Evolutionary conservation across 2,888 invertebrate species (phyloP), one percentile per base, ranked within the genome.

Genomic region (Dryadula phaetusa): DNA sequence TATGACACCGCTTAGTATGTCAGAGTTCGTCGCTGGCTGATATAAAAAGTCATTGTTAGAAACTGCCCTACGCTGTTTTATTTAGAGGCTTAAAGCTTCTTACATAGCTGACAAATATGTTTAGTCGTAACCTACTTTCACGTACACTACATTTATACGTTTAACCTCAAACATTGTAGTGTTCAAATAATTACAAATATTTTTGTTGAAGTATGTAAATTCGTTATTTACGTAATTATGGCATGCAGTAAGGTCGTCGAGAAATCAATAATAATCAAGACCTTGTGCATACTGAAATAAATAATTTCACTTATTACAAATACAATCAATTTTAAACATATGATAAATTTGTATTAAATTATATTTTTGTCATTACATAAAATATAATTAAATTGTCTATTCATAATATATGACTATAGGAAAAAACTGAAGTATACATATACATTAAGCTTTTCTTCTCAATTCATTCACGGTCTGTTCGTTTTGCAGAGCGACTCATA

Each of bases 31-130:
- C 28, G 49, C 18, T 49, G 18, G 52, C 32, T 63, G 12, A 28
- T 46, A 37, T 34, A 18, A 67, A 67, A 67, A 63, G 63, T 67
- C 60, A 49, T 44, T 63, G 49, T 63, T 25, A 37, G 14, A 40
- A 47, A 12, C 37, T 37, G 47, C 25, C 14, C 14, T 58, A 58
- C 18, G n/a, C n/a, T 44, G 25, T 56, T 47, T 22, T 42, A 60
- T 60, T 49, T 12, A 28, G 40, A 16, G 14, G 32, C 47, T 58
- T 28, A 20, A 22, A 37, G 34, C 46, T 8, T 64, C 32, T 49
- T 42, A 16, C 32, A 32, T 42, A 52, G 28, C 28, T 28, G 28
- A 52, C 52, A 52, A 52, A 18, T 32, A 52, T 52, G 10, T 52
- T 28, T 52, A 52, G 28, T 16, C 52, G 12, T 52, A 32, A 52